These are phyloP conservation scores for Listrodromus nycthemerus DNA, from an alignment of 2,888 invertebrate genomes.

Conservation along the genomic window DNA sequence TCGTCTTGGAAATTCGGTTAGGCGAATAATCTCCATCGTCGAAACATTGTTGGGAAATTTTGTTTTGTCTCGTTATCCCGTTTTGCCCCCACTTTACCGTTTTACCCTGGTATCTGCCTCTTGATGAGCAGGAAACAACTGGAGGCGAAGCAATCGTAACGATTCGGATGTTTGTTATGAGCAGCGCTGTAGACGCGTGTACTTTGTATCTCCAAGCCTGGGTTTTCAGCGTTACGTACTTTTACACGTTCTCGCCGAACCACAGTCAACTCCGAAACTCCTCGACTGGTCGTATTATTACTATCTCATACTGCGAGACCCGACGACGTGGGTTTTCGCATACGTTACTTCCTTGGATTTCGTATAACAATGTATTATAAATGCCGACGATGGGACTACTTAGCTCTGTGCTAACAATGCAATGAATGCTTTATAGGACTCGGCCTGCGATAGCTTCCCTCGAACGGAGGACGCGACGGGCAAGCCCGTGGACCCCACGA, in stretches of 20 bases:
- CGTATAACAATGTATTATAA: conserved; percentile 44
- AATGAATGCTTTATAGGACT: conserved; percentile 39
- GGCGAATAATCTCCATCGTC: too few species aligned
- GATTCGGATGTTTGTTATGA: not conserved
- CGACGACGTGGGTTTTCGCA: conserved; percentile 51
- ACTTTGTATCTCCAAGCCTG: not conserved
- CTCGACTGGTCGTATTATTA: conserved; percentile 34
- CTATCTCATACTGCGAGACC: conserved; percentile 24
- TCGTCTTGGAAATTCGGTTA: not conserved
- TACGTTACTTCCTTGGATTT: conserved; percentile 47
- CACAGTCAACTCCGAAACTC: conserved; percentile 31
- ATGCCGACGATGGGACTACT: conserved; percentile 36
- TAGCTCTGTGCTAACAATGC: conserved; percentile 3
- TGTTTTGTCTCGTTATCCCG: too few species aligned
- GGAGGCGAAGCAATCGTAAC: not conserved
- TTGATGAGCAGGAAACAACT: too few species aligned
- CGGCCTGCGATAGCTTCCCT: conserved; percentile 39
- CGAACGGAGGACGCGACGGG: conserved; percentile 47
- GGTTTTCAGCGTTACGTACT: conserved; percentile 31
- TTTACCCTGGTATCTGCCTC: too few species aligned
- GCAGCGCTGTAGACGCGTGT: conserved; percentile 17
- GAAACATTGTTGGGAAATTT: too few species aligned
- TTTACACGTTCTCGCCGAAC: conserved; percentile 50
- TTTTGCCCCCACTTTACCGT: too few species aligned
- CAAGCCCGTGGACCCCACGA: conserved; percentile 44